These are phyloP conservation scores for Eupristina koningsbergeri DNA, from an alignment of 1,140 invertebrate species.

Conservation along the genomic window DNA sequence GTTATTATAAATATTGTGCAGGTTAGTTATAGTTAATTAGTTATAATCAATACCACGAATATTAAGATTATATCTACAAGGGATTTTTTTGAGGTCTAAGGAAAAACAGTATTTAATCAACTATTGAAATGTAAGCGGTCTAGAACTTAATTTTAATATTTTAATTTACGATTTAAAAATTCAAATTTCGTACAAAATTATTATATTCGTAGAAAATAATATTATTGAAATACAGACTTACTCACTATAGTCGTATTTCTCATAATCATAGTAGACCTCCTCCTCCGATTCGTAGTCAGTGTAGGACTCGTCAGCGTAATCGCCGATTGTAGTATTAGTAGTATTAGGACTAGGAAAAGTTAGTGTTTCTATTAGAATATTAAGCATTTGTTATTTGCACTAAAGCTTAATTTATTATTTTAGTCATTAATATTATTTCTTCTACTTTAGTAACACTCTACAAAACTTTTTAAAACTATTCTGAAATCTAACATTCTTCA, in stretches of 20 bases:
- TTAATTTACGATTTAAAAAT: not conserved
- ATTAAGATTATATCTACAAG: not conserved
- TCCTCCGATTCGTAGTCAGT: constrained; percentile 71
- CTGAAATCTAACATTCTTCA: not conserved
- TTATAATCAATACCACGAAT: too few species aligned
- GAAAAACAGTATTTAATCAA: too few species aligned
- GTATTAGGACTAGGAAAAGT: constrained; percentile 66
- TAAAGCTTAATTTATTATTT: constrained; percentile 45
- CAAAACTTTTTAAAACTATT: not conserved
- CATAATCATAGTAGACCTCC: constrained; percentile 69
- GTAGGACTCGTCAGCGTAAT: constrained; percentile 67
- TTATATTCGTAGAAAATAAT: not conserved
- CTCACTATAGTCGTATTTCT: constrained; percentile 70
- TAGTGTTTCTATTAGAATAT: constrained; percentile 52
- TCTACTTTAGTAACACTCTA: constrained; percentile 24
- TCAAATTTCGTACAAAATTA: too few species aligned
- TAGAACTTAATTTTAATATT: not conserved
- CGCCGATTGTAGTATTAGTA: constrained; percentile 69
- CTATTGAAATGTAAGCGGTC: not conserved
- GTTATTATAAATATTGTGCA: not conserved
- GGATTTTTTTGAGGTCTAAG: not conserved
- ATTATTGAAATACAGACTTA: constrained; percentile 60
- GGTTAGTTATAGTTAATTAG: not conserved
- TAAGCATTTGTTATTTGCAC: constrained; percentile 31
- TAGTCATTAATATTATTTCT: constrained; percentile 4